Base-by-base conservation (phyloP, 1,140 invertebrate genomes). In the Hyposmocoma kahamanoa region DNA sequence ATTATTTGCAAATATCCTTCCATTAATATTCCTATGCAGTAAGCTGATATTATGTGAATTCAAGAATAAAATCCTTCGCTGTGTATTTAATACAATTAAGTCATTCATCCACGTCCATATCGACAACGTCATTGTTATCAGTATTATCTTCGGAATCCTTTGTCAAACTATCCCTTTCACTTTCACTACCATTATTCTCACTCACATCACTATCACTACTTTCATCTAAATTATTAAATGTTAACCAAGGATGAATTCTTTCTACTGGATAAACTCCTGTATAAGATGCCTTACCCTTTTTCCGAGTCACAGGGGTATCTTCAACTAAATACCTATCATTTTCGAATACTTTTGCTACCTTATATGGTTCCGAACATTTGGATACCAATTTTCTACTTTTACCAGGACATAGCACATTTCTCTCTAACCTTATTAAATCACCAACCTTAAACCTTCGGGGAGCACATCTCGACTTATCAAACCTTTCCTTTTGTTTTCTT, bases 281-380 rank as follows among this genome's bases (percentile, higher is more conserved):
- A 19, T 39, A 39, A 3, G 20, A 15, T 2, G 36, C 36, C n/a
- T 39, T 39, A 2, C 36, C 36, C 20, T 39, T 39, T 2, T n/a
- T 3, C 18, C 19, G 18, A 39, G 36, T 39, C 10, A 39, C n/a
- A 19, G 15, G 36, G 6, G 36, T 39, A 39, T 17, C 18, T 39
- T 39, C 36, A 19, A 39, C 36, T 8, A 20, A 19, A 19, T 41
- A 41, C 13, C 38, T 41, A 13, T 41, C 38, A 21, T 41, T 41
- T 10, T 20, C 4, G 5, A 41, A 21, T 21, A 41, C 38, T 21
- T 41, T 3, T 8, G 22, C 11, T 11, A 41, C n/a, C n/a, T n/a
- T n/a, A n/a, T n/a, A n/a, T n/a, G 38, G 38, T 21, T 20, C 38
- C 4, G 22, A 21, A 41, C 38, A 41, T 41, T 41, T 41, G n/a